These are phyloP conservation scores for Hydropsyche tenuis DNA, from an alignment of 1,140 invertebrate genomes.

Conservation along the genomic window DNA sequence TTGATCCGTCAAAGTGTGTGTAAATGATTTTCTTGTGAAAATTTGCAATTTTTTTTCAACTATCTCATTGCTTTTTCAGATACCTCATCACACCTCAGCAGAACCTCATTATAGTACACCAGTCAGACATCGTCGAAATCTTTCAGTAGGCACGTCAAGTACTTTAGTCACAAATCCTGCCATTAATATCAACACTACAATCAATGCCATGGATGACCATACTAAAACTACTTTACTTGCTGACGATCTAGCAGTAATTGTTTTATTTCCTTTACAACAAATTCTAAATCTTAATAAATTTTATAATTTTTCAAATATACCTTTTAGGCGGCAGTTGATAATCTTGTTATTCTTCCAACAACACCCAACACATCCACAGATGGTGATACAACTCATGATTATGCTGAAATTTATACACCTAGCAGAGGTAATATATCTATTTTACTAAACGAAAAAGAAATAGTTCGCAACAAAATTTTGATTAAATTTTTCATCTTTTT, in stretches of 20 bases:
- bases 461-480: too few relatives aligned
- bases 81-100: constrained; percentile 55
- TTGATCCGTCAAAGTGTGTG: neutral
- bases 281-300: neutral
- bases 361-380: constrained; percentile 67
- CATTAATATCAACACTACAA: constrained; percentile 52
- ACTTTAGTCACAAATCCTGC: constrained; percentile 55
- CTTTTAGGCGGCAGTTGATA: constrained; percentile 60
- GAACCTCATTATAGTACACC: constrained; percentile 63
- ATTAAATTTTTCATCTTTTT: constrained; percentile 30
- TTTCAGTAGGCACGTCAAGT: constrained; percentile 63
- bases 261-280: neutral
- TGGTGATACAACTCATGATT: constrained; percentile 83
- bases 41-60: too few relatives aligned
- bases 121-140: constrained; percentile 65
- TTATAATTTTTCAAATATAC: neutral
- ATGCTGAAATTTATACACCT: constrained; percentile 93
- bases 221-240: constrained; percentile 60
- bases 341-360: constrained; percentile 60
- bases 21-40: constrained; percentile 3
- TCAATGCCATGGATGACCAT: constrained; percentile 61
- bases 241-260: constrained; percentile 60
- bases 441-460: neutral
- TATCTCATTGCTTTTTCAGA: constrained; percentile 51
- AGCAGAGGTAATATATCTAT: constrained; percentile 69